phyloP scores from a whole-genome alignment of 2,797 vertebrate genomes.

The Xenopus petersii region DNA sequence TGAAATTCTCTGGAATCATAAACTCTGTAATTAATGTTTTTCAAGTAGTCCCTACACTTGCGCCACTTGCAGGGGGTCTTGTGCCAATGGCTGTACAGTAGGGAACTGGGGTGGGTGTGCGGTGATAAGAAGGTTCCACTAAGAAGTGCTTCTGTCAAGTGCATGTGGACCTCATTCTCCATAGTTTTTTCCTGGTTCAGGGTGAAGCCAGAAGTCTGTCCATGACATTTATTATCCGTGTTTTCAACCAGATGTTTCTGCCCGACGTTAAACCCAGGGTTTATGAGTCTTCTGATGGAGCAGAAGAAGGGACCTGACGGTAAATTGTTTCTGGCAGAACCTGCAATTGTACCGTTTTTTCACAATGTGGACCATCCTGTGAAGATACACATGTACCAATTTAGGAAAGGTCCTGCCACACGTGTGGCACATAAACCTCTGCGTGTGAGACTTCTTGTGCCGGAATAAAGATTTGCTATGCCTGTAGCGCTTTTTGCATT shows the following conservation, averaged over 20 bases:
- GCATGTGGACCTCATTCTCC: too few relatives aligned
- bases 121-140: too few relatives aligned
- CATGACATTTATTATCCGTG: too few relatives aligned
- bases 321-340: constrained; percentile 3
- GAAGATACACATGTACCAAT: not conserved
- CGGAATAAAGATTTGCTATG: not conserved
- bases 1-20: not conserved
- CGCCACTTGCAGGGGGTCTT: not conserved
- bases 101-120: too few relatives aligned
- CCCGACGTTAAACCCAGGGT: too few relatives aligned
- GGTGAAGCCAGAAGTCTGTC: too few relatives aligned
- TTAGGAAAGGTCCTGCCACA: constrained; percentile 1
- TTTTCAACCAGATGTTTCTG: too few relatives aligned
- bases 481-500: constrained; percentile 6
- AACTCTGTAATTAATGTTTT: not conserved
- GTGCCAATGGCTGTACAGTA: not conserved
- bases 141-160: too few relatives aligned
- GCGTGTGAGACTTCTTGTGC: not conserved
- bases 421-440: not conserved
- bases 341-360: not conserved
- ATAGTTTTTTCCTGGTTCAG: too few relatives aligned
- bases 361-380: not conserved
- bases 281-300: constrained; percentile 2
- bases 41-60: not conserved
- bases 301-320: constrained; percentile 3